Base-by-base conservation (phyloP, 2,888 invertebrate species). In the Tiphia femorata region DNA sequence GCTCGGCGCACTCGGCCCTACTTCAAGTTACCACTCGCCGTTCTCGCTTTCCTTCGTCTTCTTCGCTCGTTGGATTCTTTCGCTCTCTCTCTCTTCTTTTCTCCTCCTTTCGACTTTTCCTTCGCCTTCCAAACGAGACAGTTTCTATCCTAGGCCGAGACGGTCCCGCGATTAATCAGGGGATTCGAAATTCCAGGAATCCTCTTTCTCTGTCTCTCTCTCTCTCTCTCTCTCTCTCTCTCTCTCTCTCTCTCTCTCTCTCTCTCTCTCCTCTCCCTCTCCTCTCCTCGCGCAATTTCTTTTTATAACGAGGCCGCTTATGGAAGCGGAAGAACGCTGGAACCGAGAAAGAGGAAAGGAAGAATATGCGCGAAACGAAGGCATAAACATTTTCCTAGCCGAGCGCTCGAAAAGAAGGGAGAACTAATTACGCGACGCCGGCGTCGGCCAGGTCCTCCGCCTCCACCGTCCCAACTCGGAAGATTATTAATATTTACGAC, bases 401-500 rank as follows among this genome's bases (percentile, higher is more conserved):
- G 55, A 53, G 60, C 55, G 38, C 62, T 54, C 64, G 56, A 57
- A 57, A 62, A 55, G 57, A 55, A 61, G 55, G 51, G 57, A 54
- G 50, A n/a, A 33, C 33, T 33, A 33, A 33, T 33, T 33, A 33
- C 33, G 12, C 33, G 12, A 14, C 33, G 12, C 33, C 6, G 33
- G 7, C 33, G n/a, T n/a, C n/a, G n/a, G n/a, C 25, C 25, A 25
- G 25, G 6, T 25, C 25, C 25, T 25, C 8, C n/a, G n/a, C 33
- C 19, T 17, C 2, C 16, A 43, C 50, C 58, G 62, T 52, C 62
- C n/a, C n/a, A 47, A 42, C 68, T 56, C 62, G 58, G 62, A n/a
- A n/a, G n/a, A 67, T 70, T 70, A 73, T 73, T 73, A 69, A 72
- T 73, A 69, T 72, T 73, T 73, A 70, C 72, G 72, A 66, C 67